These are phyloP conservation scores for Tretioscincus oriximinensis DNA, from an alignment of 2,113 vertebrate species.

Conservation along the genomic window DNA sequence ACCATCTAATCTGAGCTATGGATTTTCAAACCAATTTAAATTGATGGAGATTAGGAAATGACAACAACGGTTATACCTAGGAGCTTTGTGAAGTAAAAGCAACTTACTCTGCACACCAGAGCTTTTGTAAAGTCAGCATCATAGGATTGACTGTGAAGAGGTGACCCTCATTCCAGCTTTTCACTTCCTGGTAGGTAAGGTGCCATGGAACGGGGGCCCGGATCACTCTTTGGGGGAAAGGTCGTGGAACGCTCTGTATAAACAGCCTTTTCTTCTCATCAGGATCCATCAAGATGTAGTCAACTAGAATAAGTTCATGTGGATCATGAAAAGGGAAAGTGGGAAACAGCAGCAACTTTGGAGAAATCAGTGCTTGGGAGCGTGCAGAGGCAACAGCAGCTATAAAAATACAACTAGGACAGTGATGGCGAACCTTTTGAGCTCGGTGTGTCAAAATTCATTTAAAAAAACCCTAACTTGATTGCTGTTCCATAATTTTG, in stretches of 20 bases:
- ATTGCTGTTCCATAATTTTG: too few relatives aligned
- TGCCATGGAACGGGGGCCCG: slow-evolving; percentile 87
- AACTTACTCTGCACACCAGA: slow-evolving; percentile 85
- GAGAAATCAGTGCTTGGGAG: too few relatives aligned
- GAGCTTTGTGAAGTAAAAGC: background rate
- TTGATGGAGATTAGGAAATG: too few relatives aligned
- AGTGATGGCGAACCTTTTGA: too few relatives aligned
- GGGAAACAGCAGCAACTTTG: too few relatives aligned
- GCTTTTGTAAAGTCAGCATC: slow-evolving; percentile 78
- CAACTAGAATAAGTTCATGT: slow-evolving; percentile 72
- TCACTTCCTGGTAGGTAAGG: slow-evolving; percentile 59
- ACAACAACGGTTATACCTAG: too few relatives aligned
- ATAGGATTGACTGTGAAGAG: slow-evolving; percentile 79
- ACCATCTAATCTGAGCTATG: too few relatives aligned
- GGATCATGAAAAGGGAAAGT: background rate
- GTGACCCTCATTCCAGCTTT: slow-evolving; percentile 78
- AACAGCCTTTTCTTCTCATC: slow-evolving; percentile 80
- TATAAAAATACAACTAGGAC: too few relatives aligned
- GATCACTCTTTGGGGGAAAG: slow-evolving; percentile 79
- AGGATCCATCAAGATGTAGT: slow-evolving; percentile 88
- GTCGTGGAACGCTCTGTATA: slow-evolving; percentile 74
- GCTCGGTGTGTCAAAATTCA: too few relatives aligned
- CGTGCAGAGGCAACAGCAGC: too few relatives aligned
- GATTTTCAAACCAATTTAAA: too few relatives aligned
- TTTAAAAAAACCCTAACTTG: too few relatives aligned